Base-by-base conservation (phyloP, 2,888 invertebrate genomes). In the Epirrita christyi region DNA sequence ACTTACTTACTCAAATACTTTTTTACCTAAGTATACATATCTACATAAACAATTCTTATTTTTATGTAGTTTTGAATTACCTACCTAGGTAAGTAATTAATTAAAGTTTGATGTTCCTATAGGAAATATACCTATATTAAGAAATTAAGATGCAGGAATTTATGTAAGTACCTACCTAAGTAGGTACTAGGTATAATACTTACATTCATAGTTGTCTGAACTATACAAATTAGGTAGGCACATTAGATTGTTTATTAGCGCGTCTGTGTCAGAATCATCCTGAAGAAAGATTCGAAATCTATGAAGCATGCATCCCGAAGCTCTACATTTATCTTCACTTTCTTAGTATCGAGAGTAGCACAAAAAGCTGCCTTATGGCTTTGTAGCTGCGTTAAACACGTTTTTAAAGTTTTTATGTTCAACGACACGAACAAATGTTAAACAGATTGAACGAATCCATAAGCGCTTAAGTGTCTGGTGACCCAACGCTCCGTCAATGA, bases 401-500 rank as follows among this genome's bases (percentile, higher is more conserved):
- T 67, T 66, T 69, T 52, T 55, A 47, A 61, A 61, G 55, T 69
- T 69, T 67, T 70, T 62, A 51, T 52, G 48, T 55, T 54, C 51
- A 49, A 63, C 49, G 52, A 55, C n/a, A n/a, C 60, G 45, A 56
- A 34, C 69, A 65, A 80, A 77, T 75, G 72, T 68, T 64, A 66
- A 73, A 74, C 72, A 76, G 69, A 76, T 78, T 72, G 70, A 63
- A 70, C 61, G 66, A 60, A 69, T 66, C 70, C 68, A 68, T 70
- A 68, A 68, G 70, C 73, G 66, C 61, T 28, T 58, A 61, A 72
- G 67, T 72, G 64, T 63, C 66, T 67, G 74, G 72, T 75, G 75
- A 75, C 75, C 75, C 71, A 72, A 71, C 66, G 71, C 66, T 71
- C 21, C 72, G 73, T 75, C 71, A 74, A 67, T 73, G 80, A 82